These are phyloP conservation scores for Gymnocypris eckloni DNA, from an alignment of 2,797 vertebrate genomes.

Conservation along the genomic window DNA sequence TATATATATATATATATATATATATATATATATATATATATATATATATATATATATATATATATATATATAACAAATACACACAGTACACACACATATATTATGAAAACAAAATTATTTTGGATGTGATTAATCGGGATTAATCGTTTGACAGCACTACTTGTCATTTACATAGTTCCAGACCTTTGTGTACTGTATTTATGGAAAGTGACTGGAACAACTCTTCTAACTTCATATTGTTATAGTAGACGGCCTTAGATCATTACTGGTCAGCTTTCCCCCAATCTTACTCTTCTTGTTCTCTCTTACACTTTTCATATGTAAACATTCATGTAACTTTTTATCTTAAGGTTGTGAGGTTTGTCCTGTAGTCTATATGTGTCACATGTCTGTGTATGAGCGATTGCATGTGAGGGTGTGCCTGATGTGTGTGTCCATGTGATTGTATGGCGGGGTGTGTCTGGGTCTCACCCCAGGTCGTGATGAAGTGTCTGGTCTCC, in stretches of 20 bases:
- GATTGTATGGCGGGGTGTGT: conserved; percentile 62
- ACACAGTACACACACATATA: no score
- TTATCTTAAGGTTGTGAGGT: conserved; percentile 11
- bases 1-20: no score
- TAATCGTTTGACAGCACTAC: no score
- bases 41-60: no score
- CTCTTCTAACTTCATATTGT: conserved; percentile 43
- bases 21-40: no score
- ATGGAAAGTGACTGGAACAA: neutral
- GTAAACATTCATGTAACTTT: conserved; percentile 3
- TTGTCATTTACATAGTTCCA: neutral
- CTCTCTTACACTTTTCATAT: neutral
- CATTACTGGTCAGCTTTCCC: neutral
- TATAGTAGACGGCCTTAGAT: conserved; percentile 53
- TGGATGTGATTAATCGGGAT: no score
- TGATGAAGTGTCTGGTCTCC: conserved; percentile 64
- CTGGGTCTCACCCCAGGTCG: conserved; percentile 60
- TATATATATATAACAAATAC: no score
- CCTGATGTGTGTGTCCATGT: conserved; percentile 58
- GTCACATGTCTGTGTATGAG: conserved; percentile 55
- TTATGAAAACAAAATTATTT: no score
- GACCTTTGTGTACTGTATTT: neutral
- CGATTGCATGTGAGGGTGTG: conserved; percentile 57
- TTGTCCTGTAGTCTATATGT: conserved; percentile 1
- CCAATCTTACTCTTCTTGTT: neutral